These are phyloP conservation scores for Gryon sp. DNA, from an alignment of 1,140 invertebrate genomes.

Conservation along the genomic window DNA sequence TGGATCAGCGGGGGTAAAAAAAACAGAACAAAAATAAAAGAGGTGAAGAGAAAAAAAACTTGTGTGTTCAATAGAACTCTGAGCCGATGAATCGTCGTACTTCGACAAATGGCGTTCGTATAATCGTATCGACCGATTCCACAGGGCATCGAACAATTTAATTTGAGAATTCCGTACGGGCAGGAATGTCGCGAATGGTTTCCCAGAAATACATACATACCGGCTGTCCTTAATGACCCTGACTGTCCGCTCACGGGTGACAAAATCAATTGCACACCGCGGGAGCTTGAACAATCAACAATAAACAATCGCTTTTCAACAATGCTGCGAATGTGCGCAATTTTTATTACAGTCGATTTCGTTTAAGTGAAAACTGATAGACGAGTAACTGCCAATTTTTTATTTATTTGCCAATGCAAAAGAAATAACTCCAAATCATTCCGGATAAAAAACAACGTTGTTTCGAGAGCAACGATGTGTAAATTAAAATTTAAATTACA, in stretches of 20 bases:
- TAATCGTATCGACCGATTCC: constrained; percentile 68
- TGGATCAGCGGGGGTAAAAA: no score
- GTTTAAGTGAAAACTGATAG: neutral
- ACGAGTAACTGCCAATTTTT: neutral
- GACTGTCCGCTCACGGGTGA: constrained; percentile 51
- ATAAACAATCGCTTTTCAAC: constrained; percentile 44
- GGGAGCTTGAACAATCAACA: constrained; percentile 32
- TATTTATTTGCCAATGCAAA: neutral
- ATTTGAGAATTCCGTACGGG: constrained; percentile 72
- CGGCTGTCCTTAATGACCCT: constrained; percentile 65
- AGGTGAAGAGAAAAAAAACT: constrained; percentile 23
- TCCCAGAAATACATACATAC: constrained; percentile 66
- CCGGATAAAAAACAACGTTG: no score
- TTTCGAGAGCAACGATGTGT: no score
- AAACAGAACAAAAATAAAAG: no score
- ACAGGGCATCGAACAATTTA: constrained; percentile 71
- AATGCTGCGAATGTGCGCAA: constrained; percentile 22
- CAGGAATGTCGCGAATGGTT: constrained; percentile 66
- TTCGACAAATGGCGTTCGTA: constrained; percentile 59
- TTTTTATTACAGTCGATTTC: constrained; percentile 28
- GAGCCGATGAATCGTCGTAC: constrained; percentile 45
- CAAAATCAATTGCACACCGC: constrained; percentile 65
- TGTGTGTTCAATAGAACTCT: constrained; percentile 17
- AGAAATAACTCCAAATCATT: neutral
- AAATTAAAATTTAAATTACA: neutral